phyloP scores from a whole-genome alignment of 2,113 vertebrate species.

The Myxocyprinus asiaticus region DNA sequence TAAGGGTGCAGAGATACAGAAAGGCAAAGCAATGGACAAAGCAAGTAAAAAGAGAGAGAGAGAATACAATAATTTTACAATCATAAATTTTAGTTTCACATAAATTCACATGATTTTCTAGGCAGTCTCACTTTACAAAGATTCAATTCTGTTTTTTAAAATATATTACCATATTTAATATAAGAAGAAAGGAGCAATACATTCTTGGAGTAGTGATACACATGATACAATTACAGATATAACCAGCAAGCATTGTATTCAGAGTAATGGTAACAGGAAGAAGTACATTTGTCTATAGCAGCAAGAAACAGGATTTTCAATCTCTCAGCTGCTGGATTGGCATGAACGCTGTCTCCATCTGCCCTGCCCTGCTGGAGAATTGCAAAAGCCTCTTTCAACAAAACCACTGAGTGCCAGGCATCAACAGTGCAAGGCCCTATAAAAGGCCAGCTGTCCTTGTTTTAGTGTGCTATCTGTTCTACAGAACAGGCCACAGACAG shows the following conservation, averaged over 20 bases:
- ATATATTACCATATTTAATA: background rate
- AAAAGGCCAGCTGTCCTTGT: constrained; percentile 55
- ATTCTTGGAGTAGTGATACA: background rate
- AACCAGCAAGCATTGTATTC: too few relatives aligned
- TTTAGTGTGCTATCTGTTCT: constrained; percentile 25
- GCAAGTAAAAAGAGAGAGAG: too few relatives aligned
- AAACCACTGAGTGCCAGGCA: constrained; percentile 57
- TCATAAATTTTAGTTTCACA: too few relatives aligned
- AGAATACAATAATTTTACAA: too few relatives aligned
- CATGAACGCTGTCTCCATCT: constrained; percentile 39
- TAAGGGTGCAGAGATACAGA: too few relatives aligned
- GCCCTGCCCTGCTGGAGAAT: constrained; percentile 68
- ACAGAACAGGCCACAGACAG: constrained; percentile 13
- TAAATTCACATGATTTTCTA: too few relatives aligned
- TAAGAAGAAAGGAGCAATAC: background rate
- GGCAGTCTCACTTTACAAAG: too few relatives aligned
- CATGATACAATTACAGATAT: too few relatives aligned
- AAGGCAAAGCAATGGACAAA: too few relatives aligned
- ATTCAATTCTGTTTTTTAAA: too few relatives aligned
- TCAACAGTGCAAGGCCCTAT: constrained; percentile 40
- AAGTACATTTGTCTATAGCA: background rate
- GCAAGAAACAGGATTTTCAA: constrained; percentile 12
- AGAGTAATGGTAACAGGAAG: background rate
- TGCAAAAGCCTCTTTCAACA: constrained; percentile 44
- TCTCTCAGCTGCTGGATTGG: constrained; percentile 36